Evolutionary conservation across 2,888 invertebrate genomes (phyloP).

Genomic region (Apamea crenata): DNA sequence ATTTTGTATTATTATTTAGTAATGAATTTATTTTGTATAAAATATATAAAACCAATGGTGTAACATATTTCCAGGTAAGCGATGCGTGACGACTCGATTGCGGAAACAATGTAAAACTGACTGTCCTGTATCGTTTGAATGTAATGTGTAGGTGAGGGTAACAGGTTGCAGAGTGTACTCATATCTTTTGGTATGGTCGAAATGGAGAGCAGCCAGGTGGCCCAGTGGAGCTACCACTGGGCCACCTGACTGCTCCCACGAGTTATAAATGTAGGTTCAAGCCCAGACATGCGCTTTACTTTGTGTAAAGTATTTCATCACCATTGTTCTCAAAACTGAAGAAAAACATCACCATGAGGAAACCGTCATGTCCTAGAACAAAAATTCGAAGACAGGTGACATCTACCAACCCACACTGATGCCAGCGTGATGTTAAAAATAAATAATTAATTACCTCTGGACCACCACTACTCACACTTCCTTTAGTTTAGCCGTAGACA

Average conservation of each 20-base stretch:
- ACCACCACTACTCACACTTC: no score
- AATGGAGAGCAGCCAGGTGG: background rate
- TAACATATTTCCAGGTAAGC: conserved; percentile 10
- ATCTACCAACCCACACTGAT: no score
- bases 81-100: background rate
- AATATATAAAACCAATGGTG: background rate
- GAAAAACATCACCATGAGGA: no score
- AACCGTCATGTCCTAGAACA: no score
- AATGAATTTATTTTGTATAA: conserved; percentile 7
- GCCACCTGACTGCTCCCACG: no score
- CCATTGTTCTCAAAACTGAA: no score
- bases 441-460: no score
- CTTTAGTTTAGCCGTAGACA: background rate
- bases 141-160: background rate
- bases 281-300: no score
- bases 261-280: background rate
- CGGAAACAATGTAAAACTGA: background rate
- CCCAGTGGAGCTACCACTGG: background rate
- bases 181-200: background rate
- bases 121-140: background rate
- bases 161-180: background rate
- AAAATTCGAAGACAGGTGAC: background rate
- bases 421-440: no score
- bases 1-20: conserved; percentile 4
- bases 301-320: no score